A percentile compares a stretch with the other conserved stretches of the same genome.
These are phyloP conservation scores for Blastomussa wellsi DNA, from an alignment of 92 coral and sea anemone species.

Conservation along the genomic window DNA sequence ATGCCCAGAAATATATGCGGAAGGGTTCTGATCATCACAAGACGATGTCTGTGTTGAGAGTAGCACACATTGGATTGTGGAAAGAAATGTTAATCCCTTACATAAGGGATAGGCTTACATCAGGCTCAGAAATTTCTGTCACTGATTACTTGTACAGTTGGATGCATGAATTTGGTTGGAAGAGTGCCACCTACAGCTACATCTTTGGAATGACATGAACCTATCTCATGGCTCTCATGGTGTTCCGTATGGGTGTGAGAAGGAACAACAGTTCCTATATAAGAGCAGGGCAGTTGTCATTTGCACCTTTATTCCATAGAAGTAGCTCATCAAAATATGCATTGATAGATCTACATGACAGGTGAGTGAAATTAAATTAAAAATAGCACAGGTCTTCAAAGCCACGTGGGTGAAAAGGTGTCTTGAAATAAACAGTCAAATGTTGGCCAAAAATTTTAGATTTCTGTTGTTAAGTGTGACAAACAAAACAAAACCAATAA, in stretches of 20 bases:
- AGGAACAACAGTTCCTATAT: conserved; percentile 20
- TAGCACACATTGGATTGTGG: conserved; percentile 1
- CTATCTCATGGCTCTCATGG: conserved; percentile 7
- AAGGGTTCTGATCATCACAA: neutral
- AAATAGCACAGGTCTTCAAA: no score
- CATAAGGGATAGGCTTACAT: conserved; percentile 24
- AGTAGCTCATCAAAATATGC: conserved; percentile 12
- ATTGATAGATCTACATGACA: conserved; percentile 12
- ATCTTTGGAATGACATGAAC: conserved; percentile 1
- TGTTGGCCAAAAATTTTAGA: no score
- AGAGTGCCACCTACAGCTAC: conserved; percentile 4
- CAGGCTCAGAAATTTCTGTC: conserved; percentile 20
- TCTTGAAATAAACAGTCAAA: no score
- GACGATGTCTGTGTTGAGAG: no score
- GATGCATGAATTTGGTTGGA: conserved; percentile 9
- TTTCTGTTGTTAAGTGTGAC: no score
- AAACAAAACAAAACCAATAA: no score
- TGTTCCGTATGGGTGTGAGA: conserved; percentile 29
- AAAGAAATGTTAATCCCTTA: conserved; percentile 31
- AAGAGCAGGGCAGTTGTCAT: conserved; percentile 23
- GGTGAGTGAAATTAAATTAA: neutral
- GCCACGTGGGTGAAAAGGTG: no score
- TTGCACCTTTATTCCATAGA: conserved; percentile 30
- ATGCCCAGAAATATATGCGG: conserved; percentile 38
- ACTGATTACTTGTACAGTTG: conserved; percentile 23